These are phyloP conservation scores for Xestia sexstrigata DNA, from an alignment of 2,888 invertebrate genomes.

Conservation along the genomic window DNA sequence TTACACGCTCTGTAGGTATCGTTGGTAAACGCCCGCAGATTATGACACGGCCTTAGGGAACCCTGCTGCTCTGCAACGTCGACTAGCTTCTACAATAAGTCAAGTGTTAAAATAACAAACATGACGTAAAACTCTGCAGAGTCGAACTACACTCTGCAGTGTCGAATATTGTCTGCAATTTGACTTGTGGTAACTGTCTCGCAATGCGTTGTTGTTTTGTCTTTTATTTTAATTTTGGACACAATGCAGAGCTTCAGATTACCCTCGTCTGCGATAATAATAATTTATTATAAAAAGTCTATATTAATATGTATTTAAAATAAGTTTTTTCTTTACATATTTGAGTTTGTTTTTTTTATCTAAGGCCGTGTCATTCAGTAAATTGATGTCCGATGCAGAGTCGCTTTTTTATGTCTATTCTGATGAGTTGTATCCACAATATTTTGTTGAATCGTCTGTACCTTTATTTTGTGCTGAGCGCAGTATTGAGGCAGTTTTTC, in stretches of 20 bases:
- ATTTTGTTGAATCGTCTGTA: conserved; percentile 16
- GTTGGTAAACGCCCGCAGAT: conserved; percentile 78
- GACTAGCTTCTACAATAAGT: conserved; percentile 28
- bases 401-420: conserved; percentile 60
- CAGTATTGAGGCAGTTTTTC: background rate
- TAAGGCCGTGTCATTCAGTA: conserved; percentile 70
- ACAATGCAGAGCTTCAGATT: conserved; percentile 54
- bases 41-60: conserved; percentile 83
- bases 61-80: conserved; percentile 50
- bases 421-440: conserved; percentile 57
- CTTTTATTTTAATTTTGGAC: conserved; percentile 21
- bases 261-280: conserved; percentile 16
- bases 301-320: conserved; percentile 42
- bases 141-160: conserved; percentile 36
- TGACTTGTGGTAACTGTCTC: conserved; percentile 22
- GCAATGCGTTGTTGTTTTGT: conserved; percentile 31
- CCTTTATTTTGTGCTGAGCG: conserved; percentile 40
- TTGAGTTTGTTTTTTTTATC: conserved; percentile 47
- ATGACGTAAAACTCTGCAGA: conserved; percentile 34
- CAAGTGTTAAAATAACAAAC: conserved; percentile 20
- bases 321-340: conserved; percentile 44
- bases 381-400: conserved; percentile 84
- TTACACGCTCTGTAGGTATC: conserved; percentile 31
- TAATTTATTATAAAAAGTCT: conserved; percentile 27
- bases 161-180: conserved; percentile 42